Percentiles rank a stretch among this genome's conserved stretches.
phyloP scores from a whole-genome alignment of 1,140 invertebrate genomes.

The Drosophila kohkoa region DNA sequence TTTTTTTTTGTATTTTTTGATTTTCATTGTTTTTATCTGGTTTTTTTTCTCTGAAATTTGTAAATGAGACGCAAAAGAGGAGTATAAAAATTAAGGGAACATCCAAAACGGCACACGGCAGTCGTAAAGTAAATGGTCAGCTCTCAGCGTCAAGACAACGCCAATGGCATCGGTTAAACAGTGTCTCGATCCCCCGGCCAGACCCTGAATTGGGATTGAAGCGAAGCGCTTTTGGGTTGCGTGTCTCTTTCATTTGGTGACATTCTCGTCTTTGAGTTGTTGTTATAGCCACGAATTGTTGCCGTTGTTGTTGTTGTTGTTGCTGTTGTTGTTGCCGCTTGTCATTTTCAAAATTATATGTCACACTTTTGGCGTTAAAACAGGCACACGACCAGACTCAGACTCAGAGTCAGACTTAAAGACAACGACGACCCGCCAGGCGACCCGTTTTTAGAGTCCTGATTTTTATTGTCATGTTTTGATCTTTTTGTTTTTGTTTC shows the following conservation, averaged over 20 bases:
- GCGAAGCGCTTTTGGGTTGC: constrained; percentile 53
- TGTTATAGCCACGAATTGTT: constrained; percentile 58
- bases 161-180: constrained; percentile 10
- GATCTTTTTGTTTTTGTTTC: constrained; percentile 60
- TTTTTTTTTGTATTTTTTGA: constrained; percentile 1
- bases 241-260: constrained; percentile 74
- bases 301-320: constrained; percentile 43
- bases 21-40: not conserved
- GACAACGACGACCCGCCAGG: constrained; percentile 36
- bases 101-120: constrained; percentile 61
- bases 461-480: constrained; percentile 83
- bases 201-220: constrained; percentile 1
- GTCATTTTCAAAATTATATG: constrained; percentile 82
- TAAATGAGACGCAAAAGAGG: constrained; percentile 63
- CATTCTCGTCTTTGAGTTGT: constrained; percentile 75
- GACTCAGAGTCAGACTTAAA: constrained; percentile 10
- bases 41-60: constrained; percentile 41
- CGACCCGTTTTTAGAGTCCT: constrained; percentile 78
- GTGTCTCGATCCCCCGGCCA: not conserved
- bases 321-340: constrained; percentile 62
- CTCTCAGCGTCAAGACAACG: not conserved
- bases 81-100: constrained; percentile 63
- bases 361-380: constrained; percentile 82
- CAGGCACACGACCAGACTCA: constrained; percentile 70
- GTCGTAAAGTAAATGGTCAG: constrained; percentile 77